Evolutionary conservation across 2,113 vertebrate species (phyloP).

Genomic region (Plestiodon gilberti): DNA sequence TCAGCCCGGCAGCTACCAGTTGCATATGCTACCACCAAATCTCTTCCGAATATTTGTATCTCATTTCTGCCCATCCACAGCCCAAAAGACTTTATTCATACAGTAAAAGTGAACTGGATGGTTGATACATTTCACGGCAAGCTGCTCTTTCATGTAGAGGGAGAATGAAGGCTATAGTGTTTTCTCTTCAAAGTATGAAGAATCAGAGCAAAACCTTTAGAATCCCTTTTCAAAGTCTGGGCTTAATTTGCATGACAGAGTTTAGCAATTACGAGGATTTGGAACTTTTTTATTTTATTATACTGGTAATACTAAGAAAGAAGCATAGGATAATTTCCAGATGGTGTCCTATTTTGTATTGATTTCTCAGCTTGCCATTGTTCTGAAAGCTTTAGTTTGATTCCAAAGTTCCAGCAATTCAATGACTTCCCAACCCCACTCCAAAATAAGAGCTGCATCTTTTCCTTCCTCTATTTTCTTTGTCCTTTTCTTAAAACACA

Average conservation of each 20-base stretch:
- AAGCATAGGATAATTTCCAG: conserved; percentile 59
- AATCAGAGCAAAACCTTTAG: conserved; percentile 48
- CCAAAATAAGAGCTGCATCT: neutral
- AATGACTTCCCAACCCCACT: conserved; percentile 17
- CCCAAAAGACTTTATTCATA: neutral
- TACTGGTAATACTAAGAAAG: conserved; percentile 29
- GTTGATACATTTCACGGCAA: conserved; percentile 18
- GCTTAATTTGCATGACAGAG: conserved; percentile 53
- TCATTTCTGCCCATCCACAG: neutral
- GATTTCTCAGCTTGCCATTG: conserved; percentile 37
- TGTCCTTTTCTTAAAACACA: neutral
- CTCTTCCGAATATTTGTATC: neutral
- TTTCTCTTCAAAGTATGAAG: conserved; percentile 23
- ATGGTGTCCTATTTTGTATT: conserved; percentile 40
- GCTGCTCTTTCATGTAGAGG: conserved; percentile 17
- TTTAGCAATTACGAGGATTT: conserved; percentile 38
- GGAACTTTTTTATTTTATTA: conserved; percentile 35
- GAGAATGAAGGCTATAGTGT: neutral
- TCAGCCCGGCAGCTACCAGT: neutral
- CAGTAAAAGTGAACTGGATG: conserved; percentile 12
- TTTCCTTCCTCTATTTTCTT: neutral
- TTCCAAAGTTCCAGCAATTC: conserved; percentile 23
- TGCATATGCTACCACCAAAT: neutral
- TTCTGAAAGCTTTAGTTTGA: conserved; percentile 46
- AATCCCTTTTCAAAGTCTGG: conserved; percentile 32